These are phyloP conservation scores for Camptogramma bilineatum DNA, from an alignment of 2,888 invertebrate species.

Conservation along the genomic window DNA sequence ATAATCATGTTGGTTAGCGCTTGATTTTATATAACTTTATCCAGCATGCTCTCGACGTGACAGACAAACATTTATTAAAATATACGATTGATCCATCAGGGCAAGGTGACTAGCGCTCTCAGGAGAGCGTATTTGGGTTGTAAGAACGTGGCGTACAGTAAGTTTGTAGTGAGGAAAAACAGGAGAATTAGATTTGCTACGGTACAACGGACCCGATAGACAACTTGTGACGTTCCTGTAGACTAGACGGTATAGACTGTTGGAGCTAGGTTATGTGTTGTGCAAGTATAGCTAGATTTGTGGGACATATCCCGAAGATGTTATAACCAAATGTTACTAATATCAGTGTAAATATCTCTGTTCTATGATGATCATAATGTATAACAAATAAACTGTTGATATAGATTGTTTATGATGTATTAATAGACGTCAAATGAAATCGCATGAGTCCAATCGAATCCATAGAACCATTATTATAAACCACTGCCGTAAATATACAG, in stretches of 20 bases:
- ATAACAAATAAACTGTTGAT: slow-evolving; percentile 19
- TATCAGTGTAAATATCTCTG: slow-evolving; percentile 30
- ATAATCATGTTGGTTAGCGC: slow-evolving; percentile 25
- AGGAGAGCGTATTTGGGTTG: slow-evolving; percentile 85
- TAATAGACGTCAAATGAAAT: slow-evolving; percentile 27
- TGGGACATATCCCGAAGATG: slow-evolving; percentile 21
- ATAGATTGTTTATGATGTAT: slow-evolving; percentile 29
- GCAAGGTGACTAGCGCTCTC: slow-evolving; percentile 83
- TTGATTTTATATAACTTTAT: slow-evolving; percentile 19
- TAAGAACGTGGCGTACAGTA: slow-evolving; percentile 85
- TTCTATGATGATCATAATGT: slow-evolving; percentile 29
- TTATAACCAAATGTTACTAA: slow-evolving; percentile 19
- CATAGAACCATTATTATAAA: slow-evolving; percentile 23
- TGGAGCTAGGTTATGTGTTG: slow-evolving; percentile 40
- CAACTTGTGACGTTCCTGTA: slow-evolving; percentile 37
- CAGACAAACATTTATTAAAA: slow-evolving; percentile 20
- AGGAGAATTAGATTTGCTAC: slow-evolving; percentile 52
- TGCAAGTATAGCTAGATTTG: slow-evolving; percentile 41
- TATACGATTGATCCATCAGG: slow-evolving; percentile 68
- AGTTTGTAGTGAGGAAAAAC: slow-evolving; percentile 69
- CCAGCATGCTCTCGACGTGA: slow-evolving; percentile 21
- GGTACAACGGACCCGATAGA: slow-evolving; percentile 37
- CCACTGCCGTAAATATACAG: slow-evolving; percentile 27
- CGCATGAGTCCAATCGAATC: slow-evolving; percentile 36
- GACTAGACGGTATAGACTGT: slow-evolving; percentile 49